Conservation (phyloP, 2,797 vertebrate genomes). For the Acipenser oxyrinchus region DNA sequence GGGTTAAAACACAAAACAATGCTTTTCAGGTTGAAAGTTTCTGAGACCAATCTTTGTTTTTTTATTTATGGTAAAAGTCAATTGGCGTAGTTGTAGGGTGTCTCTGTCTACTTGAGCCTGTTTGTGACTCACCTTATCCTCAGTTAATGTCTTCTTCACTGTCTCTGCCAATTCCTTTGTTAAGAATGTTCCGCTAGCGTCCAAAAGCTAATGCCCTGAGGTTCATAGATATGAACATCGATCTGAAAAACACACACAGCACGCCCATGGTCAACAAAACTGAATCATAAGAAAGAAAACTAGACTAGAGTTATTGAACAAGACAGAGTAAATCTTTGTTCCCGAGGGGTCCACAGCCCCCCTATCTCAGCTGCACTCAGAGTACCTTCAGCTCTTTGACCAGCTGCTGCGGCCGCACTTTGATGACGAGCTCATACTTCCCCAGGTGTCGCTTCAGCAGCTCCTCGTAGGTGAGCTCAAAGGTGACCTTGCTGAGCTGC, state of each 20-base stretch:
- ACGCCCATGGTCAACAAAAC: neutral
- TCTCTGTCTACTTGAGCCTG: no score
- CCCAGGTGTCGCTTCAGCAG: slow-evolving; percentile 69
- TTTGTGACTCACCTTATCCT: slow-evolving; percentile 39
- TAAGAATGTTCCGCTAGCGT: slow-evolving; percentile 51
- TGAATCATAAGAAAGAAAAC: neutral
- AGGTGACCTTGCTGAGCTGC: slow-evolving; percentile 28
- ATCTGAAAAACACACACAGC: slow-evolving; percentile 34
- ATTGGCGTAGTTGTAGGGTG: no score
- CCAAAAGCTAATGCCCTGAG: slow-evolving; percentile 43
- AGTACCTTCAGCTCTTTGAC: slow-evolving; percentile 79
- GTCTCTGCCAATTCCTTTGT: slow-evolving; percentile 40
- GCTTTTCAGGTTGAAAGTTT: no score
- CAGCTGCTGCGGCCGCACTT: slow-evolving; percentile 71
- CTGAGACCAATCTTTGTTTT: no score
- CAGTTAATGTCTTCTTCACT: slow-evolving; percentile 36
- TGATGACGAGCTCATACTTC: slow-evolving; percentile 70
- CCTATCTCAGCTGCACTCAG: no score
- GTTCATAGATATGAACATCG: slow-evolving; percentile 55
- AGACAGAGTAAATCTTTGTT: no score
- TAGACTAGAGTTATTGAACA: neutral
- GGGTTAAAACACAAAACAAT: no score
- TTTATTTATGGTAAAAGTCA: no score
- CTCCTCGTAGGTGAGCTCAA: slow-evolving; percentile 74
- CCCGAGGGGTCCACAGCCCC: no score